Percentiles rank a stretch among this genome's conserved stretches.
These are phyloP conservation scores for Sphaerophoria rueppellii DNA, from an alignment of 2,888 invertebrate species.

Conservation along the genomic window DNA sequence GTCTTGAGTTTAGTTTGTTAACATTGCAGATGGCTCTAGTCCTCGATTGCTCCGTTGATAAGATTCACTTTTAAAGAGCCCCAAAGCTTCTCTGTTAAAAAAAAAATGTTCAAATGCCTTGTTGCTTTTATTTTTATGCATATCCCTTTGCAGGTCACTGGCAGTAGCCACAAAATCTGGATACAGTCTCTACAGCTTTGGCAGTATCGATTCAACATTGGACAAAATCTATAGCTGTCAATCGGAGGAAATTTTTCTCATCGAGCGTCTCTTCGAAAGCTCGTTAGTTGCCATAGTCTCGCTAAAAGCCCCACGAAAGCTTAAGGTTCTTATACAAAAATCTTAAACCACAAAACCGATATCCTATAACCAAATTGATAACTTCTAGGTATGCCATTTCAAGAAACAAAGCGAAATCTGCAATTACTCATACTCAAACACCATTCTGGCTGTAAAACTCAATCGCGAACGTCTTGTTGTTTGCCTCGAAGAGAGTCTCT, in stretches of 20 bases:
- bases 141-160: conserved; percentile 86
- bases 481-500: conserved; percentile 97
- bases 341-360: neutral
- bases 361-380: conserved; percentile 22
- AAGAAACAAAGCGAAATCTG: conserved; percentile 99
- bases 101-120: no score
- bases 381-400: conserved; percentile 94
- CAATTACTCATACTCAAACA: conserved; percentile 97
- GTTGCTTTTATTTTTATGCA: no score
- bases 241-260: conserved; percentile 93
- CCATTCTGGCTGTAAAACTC: conserved; percentile 96
- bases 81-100: no score
- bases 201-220: conserved; percentile 89
- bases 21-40: no score
- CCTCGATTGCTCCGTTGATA: no score
- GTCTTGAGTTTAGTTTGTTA: no score
- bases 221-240: conserved; percentile 95
- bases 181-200: conserved; percentile 93
- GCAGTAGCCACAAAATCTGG: conserved; percentile 96
- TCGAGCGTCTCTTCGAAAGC: conserved; percentile 98
- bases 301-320: conserved; percentile 92
- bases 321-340: conserved; percentile 76
- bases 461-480: conserved; percentile 97
- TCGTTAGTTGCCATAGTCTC: conserved; percentile 98
- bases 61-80: no score